These are phyloP conservation scores for Sternotherus odoratus DNA, from an alignment of 2,797 vertebrate species.

Conservation along the genomic window DNA sequence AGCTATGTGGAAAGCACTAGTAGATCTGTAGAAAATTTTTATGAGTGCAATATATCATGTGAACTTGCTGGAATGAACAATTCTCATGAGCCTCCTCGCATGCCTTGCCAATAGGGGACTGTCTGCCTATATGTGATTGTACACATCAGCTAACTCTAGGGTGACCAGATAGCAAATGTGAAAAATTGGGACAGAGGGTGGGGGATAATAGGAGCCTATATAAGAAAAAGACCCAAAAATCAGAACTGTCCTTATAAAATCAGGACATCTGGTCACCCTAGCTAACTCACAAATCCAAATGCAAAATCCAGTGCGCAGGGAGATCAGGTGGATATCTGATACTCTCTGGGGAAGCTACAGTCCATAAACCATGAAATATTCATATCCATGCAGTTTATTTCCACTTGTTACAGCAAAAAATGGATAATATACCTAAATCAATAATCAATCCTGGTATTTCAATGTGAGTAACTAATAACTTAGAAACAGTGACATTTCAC, in stretches of 20 bases:
- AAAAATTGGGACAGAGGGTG: too few relatives aligned
- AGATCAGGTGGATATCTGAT: conserved; percentile 56
- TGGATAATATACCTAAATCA: conserved; percentile 31
- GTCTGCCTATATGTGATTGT: conserved; percentile 26
- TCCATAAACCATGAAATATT: conserved; percentile 55
- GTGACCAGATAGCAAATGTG: too few relatives aligned
- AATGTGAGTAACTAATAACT: conserved; percentile 41
- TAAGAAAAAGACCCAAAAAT: too few relatives aligned
- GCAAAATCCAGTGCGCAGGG: conserved; percentile 48
- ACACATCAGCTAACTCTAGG: conserved; percentile 54
- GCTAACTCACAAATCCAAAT: conserved; percentile 54
- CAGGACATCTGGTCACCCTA: neutral
- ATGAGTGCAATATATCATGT: neutral
- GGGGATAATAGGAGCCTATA: too few relatives aligned
- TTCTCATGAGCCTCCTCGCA: conserved; percentile 8
- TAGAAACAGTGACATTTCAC: neutral
- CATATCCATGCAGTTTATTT: conserved; percentile 23
- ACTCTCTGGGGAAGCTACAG: conserved; percentile 27
- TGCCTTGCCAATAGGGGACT: neutral
- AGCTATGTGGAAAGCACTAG: neutral
- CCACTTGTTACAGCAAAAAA: conserved; percentile 45
- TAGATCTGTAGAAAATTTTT: conserved; percentile 41
- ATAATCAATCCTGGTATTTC: conserved; percentile 52
- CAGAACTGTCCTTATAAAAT: too few relatives aligned
- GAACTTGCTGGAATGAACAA: conserved; percentile 42